A percentile compares a stretch with the other conserved stretches of the same genome.
phyloP scores from a whole-genome alignment of 2,113 vertebrate species.

The cat (Felis catus) region DNA sequence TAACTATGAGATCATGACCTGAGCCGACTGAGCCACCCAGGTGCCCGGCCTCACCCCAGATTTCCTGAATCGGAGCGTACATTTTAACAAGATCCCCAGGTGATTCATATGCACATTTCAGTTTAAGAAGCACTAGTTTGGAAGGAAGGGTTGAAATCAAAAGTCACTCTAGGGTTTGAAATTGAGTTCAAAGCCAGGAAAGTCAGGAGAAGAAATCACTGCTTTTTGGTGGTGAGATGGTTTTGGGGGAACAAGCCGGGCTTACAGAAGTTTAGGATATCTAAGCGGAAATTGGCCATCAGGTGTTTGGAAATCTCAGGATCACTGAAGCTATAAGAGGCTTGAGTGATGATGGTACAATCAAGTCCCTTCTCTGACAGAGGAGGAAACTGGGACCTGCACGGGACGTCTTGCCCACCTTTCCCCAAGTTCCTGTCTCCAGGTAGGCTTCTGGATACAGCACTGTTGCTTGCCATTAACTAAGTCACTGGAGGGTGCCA shows the following conservation, averaged over 20 bases:
- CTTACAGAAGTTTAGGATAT: neutral
- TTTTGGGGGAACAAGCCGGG: neutral
- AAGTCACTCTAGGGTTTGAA: slow-evolving; percentile 40
- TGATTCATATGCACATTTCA: neutral
- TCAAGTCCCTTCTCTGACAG: neutral
- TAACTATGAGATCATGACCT: no score
- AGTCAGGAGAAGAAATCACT: slow-evolving; percentile 12
- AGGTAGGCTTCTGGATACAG: neutral
- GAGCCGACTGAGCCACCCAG: no score
- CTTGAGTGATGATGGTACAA: neutral
- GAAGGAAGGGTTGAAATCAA: neutral
- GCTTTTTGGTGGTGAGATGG: neutral
- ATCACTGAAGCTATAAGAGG: neutral
- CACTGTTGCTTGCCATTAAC: neutral
- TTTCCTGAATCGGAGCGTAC: neutral
- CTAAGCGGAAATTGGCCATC: neutral
- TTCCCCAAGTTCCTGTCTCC: neutral
- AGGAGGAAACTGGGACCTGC: neutral
- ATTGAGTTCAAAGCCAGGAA: neutral
- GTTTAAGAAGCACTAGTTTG: neutral
- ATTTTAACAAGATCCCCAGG: neutral
- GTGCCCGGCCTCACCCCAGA: neutral
- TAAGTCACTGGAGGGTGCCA: neutral
- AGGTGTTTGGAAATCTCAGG: neutral
- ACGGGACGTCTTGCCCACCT: neutral